phyloP scores from a whole-genome alignment of 1,140 invertebrate species.

The Nephila pilipes region DNA sequence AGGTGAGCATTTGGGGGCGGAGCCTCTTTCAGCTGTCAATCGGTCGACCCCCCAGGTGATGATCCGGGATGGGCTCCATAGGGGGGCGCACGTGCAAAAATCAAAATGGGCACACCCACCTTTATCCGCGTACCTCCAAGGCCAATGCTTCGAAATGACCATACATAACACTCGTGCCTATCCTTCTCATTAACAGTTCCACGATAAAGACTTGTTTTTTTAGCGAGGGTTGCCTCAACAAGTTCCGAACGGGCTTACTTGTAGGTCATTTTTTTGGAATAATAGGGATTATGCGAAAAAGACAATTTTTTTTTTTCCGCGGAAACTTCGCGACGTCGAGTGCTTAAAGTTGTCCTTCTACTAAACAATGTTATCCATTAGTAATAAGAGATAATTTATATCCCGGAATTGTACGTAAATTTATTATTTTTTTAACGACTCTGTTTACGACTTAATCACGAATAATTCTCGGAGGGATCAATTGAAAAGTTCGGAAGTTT shows the following conservation, averaged over 20 bases:
- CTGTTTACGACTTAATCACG: not conserved
- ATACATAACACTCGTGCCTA: conserved; percentile 74
- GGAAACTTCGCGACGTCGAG: not conserved
- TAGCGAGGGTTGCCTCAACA: not conserved
- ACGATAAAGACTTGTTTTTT: conserved; percentile 69
- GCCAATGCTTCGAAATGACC: conserved; percentile 69
- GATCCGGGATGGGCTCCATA: conserved; percentile 72
- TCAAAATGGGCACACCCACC: conserved; percentile 74
- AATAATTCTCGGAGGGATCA: not conserved
- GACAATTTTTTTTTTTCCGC: not conserved
- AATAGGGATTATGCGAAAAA: not conserved
- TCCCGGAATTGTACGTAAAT: not conserved
- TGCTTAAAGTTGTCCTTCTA: not conserved
- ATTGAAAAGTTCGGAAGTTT: not conserved
- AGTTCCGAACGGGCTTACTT: not conserved
- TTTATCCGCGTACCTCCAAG: conserved; percentile 63
- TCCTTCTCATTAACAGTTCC: conserved; percentile 76
- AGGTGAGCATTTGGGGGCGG: conserved; percentile 72
- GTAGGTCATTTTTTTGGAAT: not conserved
- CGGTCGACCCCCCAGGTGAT: conserved; percentile 73
- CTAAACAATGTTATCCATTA: not conserved
- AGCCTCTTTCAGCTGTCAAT: conserved; percentile 73
- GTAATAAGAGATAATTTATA: not conserved
- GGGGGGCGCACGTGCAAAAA: conserved; percentile 76
- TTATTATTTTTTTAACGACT: conserved; percentile 37